These are phyloP conservation scores for Camponotus pennsylvanicus DNA, from an alignment of 1,140 invertebrate genomes.

Conservation along the genomic window DNA sequence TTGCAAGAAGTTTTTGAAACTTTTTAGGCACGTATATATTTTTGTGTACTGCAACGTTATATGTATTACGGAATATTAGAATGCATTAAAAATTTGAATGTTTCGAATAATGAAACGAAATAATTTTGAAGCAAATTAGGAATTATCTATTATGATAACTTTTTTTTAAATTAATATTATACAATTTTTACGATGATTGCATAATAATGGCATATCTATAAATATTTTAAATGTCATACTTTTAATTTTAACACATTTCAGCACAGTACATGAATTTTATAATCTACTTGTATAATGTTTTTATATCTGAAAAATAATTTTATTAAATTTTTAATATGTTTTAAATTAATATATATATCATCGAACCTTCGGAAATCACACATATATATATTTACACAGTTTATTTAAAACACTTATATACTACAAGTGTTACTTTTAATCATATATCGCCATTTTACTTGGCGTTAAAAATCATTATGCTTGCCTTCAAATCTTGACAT, in stretches of 20 bases:
- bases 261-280: not conserved
- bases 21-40: slow-evolving; percentile 1
- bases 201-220: slow-evolving; percentile 9
- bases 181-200: slow-evolving; percentile 12
- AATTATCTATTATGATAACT: not conserved
- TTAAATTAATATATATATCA: not conserved
- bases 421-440: slow-evolving; percentile 13
- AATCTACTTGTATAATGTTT: not conserved
- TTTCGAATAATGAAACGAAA: not conserved
- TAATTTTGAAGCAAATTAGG: not conserved
- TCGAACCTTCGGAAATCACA: not conserved
- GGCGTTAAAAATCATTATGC: slow-evolving; percentile 16
- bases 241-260: not conserved
- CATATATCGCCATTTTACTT: not conserved
- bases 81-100: slow-evolving; percentile 11
- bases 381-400: not conserved
- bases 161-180: not conserved
- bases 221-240: not conserved
- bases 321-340: not conserved
- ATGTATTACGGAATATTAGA: not conserved
- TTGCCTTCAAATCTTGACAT: not conserved
- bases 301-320: not conserved
- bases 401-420: not conserved
- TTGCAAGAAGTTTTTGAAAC: not conserved
- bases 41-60: not conserved